These are phyloP conservation scores for Paraescarpia echinospica DNA, from an alignment of 1,140 invertebrate species.

Conservation along the genomic window DNA sequence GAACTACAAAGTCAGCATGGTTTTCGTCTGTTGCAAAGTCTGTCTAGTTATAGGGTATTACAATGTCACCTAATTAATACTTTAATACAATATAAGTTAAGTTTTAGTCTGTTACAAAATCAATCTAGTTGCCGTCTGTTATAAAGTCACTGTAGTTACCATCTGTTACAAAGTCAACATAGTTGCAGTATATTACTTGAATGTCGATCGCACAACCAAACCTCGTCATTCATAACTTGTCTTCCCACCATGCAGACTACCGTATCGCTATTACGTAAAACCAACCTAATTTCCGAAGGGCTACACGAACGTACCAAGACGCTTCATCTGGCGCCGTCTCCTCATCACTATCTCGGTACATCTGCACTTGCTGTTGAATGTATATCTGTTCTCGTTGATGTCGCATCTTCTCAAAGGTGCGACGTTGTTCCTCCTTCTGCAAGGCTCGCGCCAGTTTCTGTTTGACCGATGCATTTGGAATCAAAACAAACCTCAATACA, in stretches of 20 bases:
- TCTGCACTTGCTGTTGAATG: not conserved
- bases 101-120: too few species aligned
- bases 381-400: not conserved
- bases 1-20: too few species aligned
- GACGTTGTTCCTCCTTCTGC: not conserved
- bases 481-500: not conserved
- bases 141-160: too few species aligned
- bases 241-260: too few species aligned
- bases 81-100: too few species aligned
- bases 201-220: too few species aligned
- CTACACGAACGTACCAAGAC: not conserved
- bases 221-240: not conserved
- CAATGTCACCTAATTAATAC: too few species aligned
- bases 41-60: too few species aligned
- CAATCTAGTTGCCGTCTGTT: not conserved
- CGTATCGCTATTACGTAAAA: too few species aligned
- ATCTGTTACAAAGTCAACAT: not conserved
- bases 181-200: not conserved
- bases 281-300: too few species aligned
- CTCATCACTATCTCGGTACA: not conserved
- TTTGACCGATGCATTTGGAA: not conserved
- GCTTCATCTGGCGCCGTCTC: not conserved
- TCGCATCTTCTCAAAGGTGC: not conserved
- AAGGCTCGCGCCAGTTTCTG: not conserved
- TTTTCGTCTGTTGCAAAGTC: too few species aligned